Base-by-base conservation (phyloP, 2,797 vertebrate species). In the Jordanella pulchra region DNA sequence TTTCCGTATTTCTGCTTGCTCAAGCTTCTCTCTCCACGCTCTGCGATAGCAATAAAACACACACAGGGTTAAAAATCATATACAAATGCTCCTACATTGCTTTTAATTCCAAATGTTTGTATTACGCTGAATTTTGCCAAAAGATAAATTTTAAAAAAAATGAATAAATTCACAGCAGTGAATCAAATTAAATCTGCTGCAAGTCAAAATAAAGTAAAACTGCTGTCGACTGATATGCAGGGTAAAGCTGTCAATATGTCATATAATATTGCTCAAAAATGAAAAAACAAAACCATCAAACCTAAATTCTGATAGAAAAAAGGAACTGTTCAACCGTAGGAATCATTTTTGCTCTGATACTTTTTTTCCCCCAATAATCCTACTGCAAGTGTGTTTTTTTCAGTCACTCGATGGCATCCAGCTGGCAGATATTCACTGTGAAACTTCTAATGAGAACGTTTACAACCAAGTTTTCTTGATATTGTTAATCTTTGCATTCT, bases 1-100 rank as follows among this genome's bases (percentile, higher is more conserved):
- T 87, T 99, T 99, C 55, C 95, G 95, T 75, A 94, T 94, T 83
- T 99, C 97, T n/a, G 97, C 97, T 84, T 96, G 89, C 69, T 97
- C 96, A 70, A 98, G 89, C 87, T 96, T 99, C 85, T 97, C 95
- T 86, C 93, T 97, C 98, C 97, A 99, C 2, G 93, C 93, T 70
- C 98, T 99, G 72, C 0, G 0, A 72, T 42, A 60, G 28, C 67
- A 70, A 3, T 12, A 14, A 53, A 39, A 67, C 3, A 25, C 27
- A 5, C 58, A 1, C 47, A 55, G 18, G 23, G 11, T 15, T 3
- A 1, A 39, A 67, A 80, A 61, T 32, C 1, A 28, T 3, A 28
- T 2, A 21, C 45, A 63, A 69, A 47, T 44, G 32, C 60, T 70
- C 21, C 11, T 23, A 14, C 13, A 13, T 30, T 32, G 1, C 9